Percentiles rank a stretch among this genome's conserved stretches.
Evolutionary conservation across 2,888 invertebrate species (phyloP).

Genomic region (Muschampia plurimacula): DNA sequence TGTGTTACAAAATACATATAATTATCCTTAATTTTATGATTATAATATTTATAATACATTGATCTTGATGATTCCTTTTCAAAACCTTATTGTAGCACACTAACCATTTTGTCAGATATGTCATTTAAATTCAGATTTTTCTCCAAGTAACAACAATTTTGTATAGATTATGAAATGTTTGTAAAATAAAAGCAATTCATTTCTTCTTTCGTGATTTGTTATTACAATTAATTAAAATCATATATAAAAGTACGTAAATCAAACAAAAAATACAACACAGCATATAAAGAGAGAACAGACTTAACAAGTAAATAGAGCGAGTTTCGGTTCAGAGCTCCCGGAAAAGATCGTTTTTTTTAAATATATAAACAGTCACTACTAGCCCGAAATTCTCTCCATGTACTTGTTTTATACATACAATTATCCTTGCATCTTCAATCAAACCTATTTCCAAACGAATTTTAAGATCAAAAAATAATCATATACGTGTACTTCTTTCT

Average conservation of each 20-base stretch:
- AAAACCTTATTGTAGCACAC: slow-evolving; percentile 84
- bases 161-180: slow-evolving; percentile 73
- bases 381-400: slow-evolving; percentile 57
- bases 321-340: slow-evolving; percentile 44
- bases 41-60: slow-evolving; percentile 83
- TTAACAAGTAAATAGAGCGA: slow-evolving; percentile 46
- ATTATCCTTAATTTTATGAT: slow-evolving; percentile 83
- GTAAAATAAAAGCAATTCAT: slow-evolving; percentile 63
- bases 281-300: slow-evolving; percentile 43
- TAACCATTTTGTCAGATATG: slow-evolving; percentile 86
- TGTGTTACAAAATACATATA: slow-evolving; percentile 83
- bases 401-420: slow-evolving; percentile 53
- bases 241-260: slow-evolving; percentile 52
- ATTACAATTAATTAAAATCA: slow-evolving; percentile 62
- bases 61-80: slow-evolving; percentile 79
- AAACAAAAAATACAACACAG: slow-evolving; percentile 48
- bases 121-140: slow-evolving; percentile 85
- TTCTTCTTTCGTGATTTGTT: slow-evolving; percentile 61
- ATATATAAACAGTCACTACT: slow-evolving; percentile 15
- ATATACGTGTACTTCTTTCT: slow-evolving; percentile 80
- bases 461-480: slow-evolving; percentile 59
- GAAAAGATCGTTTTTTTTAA: neutral
- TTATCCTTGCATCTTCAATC: slow-evolving; percentile 6
- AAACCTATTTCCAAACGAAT: slow-evolving; percentile 18
- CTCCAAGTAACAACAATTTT: slow-evolving; percentile 83